Evolutionary conservation across 2,797 vertebrate species (phyloP).

Genomic region (Cirrhinus mrigala): DNA sequence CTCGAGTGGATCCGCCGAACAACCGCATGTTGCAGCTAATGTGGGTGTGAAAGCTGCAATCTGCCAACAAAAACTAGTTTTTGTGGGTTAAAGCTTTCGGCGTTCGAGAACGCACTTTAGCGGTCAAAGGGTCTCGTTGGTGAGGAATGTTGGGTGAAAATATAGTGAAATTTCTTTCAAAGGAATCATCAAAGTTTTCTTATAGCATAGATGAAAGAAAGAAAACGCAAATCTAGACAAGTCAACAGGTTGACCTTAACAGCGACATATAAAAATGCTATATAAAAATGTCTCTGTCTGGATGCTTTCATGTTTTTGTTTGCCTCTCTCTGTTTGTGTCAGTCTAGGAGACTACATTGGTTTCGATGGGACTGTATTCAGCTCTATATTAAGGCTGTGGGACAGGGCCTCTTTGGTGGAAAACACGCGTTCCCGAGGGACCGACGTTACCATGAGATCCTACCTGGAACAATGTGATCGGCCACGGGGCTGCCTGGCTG

Average conservation of each 20-base stretch:
- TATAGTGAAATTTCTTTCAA: constrained; percentile 67
- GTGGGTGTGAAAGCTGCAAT: constrained; percentile 81
- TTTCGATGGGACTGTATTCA: constrained; percentile 59
- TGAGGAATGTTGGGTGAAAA: constrained; percentile 72
- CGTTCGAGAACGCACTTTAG: constrained; percentile 65
- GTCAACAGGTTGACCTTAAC: constrained; percentile 37
- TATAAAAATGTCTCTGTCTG: constrained; percentile 7
- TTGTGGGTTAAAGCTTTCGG: constrained; percentile 79
- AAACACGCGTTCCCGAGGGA: constrained; percentile 63
- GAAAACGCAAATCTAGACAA: constrained; percentile 1
- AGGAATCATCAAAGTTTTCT: constrained; percentile 74
- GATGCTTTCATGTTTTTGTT: constrained; percentile 26
- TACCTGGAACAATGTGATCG: constrained; percentile 75
- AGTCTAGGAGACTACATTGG: constrained; percentile 36
- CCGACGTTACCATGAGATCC: constrained; percentile 49
- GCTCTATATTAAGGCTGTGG: constrained; percentile 64
- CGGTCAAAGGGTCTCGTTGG: constrained; percentile 65
- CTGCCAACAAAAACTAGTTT: constrained; percentile 81
- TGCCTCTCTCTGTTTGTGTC: not conserved
- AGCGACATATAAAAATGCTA: not conserved
- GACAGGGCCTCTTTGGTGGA: constrained; percentile 55
- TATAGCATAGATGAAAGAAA: not conserved
- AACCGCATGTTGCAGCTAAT: constrained; percentile 76
- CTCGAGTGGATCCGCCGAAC: constrained; percentile 74
- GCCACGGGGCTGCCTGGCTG: constrained; percentile 64